Conservation (phyloP, 2,888 invertebrate genomes). For the Dolomedes plantarius region DNA sequence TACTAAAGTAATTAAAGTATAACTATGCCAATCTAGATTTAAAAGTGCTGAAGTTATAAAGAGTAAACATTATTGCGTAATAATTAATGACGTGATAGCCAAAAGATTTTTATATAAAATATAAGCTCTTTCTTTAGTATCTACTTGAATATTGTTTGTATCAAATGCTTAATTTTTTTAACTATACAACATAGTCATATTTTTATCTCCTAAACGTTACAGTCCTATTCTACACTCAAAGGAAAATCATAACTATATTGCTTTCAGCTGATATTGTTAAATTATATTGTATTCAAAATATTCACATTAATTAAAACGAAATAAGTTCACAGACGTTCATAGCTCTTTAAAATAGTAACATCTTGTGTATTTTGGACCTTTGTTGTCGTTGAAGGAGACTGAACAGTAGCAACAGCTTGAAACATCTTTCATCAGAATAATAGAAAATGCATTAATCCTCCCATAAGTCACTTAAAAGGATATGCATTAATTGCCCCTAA, state of each 20-base stretch:
- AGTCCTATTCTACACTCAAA: neutral
- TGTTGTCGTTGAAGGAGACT: slow-evolving; percentile 7
- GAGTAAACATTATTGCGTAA: neutral
- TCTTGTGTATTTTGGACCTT: neutral
- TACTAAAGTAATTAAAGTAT: neutral
- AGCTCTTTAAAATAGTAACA: neutral
- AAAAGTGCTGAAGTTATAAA: neutral
- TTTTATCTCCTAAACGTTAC: neutral
- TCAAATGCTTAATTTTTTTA: neutral
- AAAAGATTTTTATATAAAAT: slow-evolving; percentile 20
- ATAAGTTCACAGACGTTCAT: neutral
- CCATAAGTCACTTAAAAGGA: neutral
- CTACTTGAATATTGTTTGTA: neutral
- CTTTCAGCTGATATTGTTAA: neutral
- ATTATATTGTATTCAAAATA: neutral
- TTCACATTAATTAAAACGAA: neutral
- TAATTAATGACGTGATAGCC: neutral
- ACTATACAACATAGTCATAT: neutral
- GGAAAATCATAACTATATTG: neutral
- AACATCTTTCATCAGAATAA: neutral
- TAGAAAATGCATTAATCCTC: neutral
- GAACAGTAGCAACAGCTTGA: neutral
- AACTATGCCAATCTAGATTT: neutral
- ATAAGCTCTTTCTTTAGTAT: slow-evolving; percentile 25
- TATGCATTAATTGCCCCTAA: neutral